A percentile compares a stretch with the other conserved stretches of the same genome.
Conservation (phyloP, 2,888 invertebrate genomes). For the Lamellibrachia columna region DNA sequence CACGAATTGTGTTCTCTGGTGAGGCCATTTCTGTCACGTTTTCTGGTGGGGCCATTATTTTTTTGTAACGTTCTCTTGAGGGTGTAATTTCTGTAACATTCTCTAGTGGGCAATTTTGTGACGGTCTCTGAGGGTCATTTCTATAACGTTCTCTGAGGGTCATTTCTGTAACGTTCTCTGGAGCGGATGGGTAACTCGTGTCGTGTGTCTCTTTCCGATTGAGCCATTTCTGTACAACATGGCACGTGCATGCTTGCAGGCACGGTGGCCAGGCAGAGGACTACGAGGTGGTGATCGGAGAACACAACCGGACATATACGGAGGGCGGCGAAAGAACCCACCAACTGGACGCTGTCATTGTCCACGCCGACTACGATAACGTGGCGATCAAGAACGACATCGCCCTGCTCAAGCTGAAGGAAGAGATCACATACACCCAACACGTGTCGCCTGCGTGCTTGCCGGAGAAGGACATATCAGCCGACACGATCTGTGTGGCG, state of each 20-base stretch:
- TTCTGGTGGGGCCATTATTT: background rate
- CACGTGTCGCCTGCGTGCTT: conserved; percentile 81
- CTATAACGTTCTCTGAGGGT: too few species aligned
- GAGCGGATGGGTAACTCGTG: too few species aligned
- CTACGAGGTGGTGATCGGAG: conserved; percentile 17
- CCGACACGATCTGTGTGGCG: conserved; percentile 68
- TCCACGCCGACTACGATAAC: conserved; percentile 22
- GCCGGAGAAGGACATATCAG: conserved; percentile 70
- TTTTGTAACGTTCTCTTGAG: too few species aligned
- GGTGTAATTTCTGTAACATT: too few species aligned
- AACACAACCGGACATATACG: conserved; percentile 7
- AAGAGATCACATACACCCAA: conserved; percentile 73
- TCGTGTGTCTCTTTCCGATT: too few species aligned
- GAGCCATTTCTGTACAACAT: background rate
- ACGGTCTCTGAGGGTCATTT: too few species aligned
- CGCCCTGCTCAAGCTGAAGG: conserved; percentile 74
- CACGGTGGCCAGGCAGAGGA: background rate
- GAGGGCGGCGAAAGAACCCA: conserved; percentile 24
- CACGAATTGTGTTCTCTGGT: background rate
- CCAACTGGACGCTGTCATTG: conserved; percentile 17
- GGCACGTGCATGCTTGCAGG: background rate
- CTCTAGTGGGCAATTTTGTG: too few species aligned
- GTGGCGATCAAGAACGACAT: conserved; percentile 71
- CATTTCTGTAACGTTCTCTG: too few species aligned
- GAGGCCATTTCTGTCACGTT: background rate